Conservation (phyloP, 2,113 vertebrate species). For the Rhinoptilus africanus region DNA sequence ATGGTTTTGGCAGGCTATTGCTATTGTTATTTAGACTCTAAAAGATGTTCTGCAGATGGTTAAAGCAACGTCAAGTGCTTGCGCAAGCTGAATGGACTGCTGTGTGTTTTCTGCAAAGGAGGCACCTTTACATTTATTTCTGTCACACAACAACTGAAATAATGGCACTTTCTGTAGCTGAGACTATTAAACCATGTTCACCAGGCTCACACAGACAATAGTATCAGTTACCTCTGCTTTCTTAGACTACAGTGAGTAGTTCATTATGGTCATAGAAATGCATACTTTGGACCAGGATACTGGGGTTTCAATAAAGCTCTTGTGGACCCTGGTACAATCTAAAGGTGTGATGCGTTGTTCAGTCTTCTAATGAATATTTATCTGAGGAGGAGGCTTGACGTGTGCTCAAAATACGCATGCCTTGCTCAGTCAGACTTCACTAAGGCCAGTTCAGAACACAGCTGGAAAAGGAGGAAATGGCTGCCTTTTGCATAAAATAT, state of each 20-base stretch:
- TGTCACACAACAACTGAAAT: background rate
- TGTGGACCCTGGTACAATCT: background rate
- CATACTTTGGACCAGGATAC: background rate
- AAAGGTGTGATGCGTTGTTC: background rate
- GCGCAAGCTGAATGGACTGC: background rate
- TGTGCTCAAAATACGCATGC: background rate
- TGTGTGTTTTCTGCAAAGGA: background rate
- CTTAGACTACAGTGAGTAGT: background rate
- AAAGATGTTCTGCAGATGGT: constrained; percentile 32
- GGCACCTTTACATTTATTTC: background rate
- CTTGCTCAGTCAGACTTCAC: background rate
- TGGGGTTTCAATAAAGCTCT: background rate
- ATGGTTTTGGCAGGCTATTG: background rate
- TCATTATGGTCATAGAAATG: background rate
- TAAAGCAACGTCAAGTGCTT: background rate
- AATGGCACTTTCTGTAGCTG: background rate
- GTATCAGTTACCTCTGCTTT: background rate
- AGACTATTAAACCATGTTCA: background rate
- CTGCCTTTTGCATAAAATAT: background rate
- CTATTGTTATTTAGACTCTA: constrained; percentile 39
- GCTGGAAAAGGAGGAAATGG: background rate
- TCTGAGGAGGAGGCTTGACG: background rate
- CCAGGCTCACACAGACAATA: background rate
- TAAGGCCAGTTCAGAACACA: background rate
- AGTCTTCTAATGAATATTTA: background rate